These are phyloP conservation scores for Neoitamus cyanurus DNA, from an alignment of 2,888 invertebrate genomes.

Conservation along the genomic window DNA sequence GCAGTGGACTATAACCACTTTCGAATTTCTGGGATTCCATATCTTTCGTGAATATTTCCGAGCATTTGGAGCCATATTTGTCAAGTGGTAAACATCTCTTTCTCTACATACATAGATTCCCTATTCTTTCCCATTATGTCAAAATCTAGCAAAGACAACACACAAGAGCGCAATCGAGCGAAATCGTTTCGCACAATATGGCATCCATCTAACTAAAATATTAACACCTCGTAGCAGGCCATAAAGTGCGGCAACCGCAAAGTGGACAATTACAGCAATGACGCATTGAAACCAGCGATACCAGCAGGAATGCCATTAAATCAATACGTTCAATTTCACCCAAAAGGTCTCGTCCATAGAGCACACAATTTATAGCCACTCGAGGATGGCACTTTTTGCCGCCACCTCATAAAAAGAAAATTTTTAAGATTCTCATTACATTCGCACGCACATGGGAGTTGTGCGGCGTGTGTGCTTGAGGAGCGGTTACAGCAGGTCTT, in stretches of 20 bases:
- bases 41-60: too few species aligned
- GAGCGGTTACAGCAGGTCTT: neutral
- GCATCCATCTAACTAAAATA: neutral
- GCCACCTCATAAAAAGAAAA: constrained; percentile 44
- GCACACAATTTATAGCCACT: constrained; percentile 20
- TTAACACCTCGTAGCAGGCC: neutral
- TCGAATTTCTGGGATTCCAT: too few species aligned
- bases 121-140: neutral
- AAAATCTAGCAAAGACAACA: neutral
- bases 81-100: too few species aligned
- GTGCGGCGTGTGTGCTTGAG: neutral
- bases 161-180: neutral
- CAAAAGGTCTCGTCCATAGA: constrained; percentile 5
- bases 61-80: too few species aligned
- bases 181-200: neutral
- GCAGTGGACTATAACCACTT: too few species aligned
- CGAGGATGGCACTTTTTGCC: constrained; percentile 13
- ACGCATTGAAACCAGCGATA: neutral
- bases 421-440: constrained; percentile 44
- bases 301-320: constrained; percentile 10
- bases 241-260: neutral
- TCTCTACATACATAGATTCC: neutral
- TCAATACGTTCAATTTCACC: constrained; percentile 42
- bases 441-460: neutral
- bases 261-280: neutral